Conservation (phyloP, 2,797 vertebrate species). For the Coracias cyanogaster region DNA sequence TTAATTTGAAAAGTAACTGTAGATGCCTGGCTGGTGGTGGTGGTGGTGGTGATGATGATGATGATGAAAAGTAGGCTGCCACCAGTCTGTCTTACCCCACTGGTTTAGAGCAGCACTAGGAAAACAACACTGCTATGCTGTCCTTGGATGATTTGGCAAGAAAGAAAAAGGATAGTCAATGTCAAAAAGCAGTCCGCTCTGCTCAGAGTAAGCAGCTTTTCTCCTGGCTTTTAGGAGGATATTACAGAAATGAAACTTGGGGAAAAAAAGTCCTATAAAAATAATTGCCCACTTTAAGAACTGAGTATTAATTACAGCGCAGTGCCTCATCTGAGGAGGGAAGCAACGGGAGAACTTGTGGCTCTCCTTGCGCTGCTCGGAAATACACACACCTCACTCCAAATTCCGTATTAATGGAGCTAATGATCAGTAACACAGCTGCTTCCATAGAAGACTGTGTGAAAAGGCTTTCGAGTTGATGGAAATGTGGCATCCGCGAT, state of each 20-base stretch:
- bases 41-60: not conserved
- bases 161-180: not conserved
- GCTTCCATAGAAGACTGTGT: not conserved
- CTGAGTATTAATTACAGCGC: not conserved
- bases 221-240: not conserved
- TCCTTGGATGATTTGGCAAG: not conserved
- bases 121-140: not conserved
- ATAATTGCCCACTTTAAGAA: not conserved
- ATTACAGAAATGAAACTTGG: not conserved
- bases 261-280: not conserved
- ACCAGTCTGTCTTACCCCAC: not conserved
- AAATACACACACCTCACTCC: not conserved
- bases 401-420: not conserved
- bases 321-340: not conserved
- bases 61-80: not conserved
- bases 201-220: not conserved
- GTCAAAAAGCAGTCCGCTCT: not conserved
- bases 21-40: not conserved
- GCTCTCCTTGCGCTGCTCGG: constrained; percentile 48
- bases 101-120: not conserved
- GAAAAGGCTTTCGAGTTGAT: constrained; percentile 4
- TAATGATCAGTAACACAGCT: constrained; percentile 20
- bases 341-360: not conserved
- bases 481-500: not conserved
- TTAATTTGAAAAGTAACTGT: not conserved